Evolutionary conservation across 2,888 invertebrate species (phyloP).

Genomic region (Geotrupes spiniger): DNA sequence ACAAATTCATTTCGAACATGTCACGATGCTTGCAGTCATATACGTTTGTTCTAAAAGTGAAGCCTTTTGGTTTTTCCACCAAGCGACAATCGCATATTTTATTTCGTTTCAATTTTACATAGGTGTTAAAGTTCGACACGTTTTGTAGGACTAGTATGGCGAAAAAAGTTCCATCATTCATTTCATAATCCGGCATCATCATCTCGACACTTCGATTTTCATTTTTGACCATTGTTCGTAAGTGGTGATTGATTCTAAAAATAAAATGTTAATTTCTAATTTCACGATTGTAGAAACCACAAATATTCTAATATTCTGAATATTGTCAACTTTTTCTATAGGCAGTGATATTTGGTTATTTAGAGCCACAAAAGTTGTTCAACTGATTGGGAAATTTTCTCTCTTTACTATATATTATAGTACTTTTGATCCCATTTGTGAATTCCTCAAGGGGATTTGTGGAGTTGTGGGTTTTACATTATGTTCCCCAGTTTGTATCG

Average conservation of each 20-base stretch:
- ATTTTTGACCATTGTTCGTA: slow-evolving; percentile 33
- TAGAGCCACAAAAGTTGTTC: too few relatives aligned
- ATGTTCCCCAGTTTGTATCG: too few relatives aligned
- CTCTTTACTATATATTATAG: too few relatives aligned
- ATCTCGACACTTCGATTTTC: slow-evolving; percentile 34
- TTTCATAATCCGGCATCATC: slow-evolving; percentile 38
- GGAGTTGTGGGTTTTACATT: too few relatives aligned
- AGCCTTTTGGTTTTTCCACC: slow-evolving; percentile 30
- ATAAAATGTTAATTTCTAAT: neutral
- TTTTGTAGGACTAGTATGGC: slow-evolving; percentile 42
- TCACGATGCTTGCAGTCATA: slow-evolving; percentile 46
- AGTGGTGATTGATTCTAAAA: slow-evolving; percentile 39
- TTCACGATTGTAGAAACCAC: too few relatives aligned
- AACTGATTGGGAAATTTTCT: too few relatives aligned
- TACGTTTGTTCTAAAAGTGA: slow-evolving; percentile 36
- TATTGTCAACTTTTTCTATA: too few relatives aligned
- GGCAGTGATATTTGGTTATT: too few relatives aligned
- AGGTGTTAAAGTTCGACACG: slow-evolving; percentile 32
- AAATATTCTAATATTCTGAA: too few relatives aligned
- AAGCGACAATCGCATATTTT: slow-evolving; percentile 43
- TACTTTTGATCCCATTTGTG: too few relatives aligned
- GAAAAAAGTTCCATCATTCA: slow-evolving; percentile 34
- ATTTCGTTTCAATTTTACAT: slow-evolving; percentile 39
- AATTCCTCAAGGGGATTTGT: too few relatives aligned
- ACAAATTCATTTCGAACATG: slow-evolving; percentile 38